Conservation (phyloP, 2,888 invertebrate species). For the Tiliacea aurago region DNA sequence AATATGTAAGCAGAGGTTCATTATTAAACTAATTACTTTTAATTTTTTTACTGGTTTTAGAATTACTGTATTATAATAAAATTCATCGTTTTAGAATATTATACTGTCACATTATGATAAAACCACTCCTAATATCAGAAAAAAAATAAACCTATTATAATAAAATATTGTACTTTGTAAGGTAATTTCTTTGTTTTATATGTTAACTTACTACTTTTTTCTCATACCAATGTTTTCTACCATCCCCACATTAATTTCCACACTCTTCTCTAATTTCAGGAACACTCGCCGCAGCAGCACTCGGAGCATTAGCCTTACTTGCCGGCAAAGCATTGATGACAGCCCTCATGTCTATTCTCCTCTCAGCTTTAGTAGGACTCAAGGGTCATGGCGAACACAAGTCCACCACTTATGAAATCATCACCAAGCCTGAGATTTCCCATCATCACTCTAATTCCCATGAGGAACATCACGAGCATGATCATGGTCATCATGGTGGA, state of each 20-base stretch:
- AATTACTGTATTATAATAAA: too few species aligned
- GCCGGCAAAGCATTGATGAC: constrained; percentile 97
- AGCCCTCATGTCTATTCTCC: constrained; percentile 94
- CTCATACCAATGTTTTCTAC: background rate
- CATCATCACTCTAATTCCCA: constrained; percentile 93
- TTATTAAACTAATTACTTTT: background rate
- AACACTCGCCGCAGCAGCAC: constrained; percentile 93
- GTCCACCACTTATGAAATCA: constrained; percentile 95
- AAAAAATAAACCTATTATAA: background rate
- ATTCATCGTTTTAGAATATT: too few species aligned
- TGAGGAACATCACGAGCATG: constrained; percentile 91
- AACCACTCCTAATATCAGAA: too few species aligned
- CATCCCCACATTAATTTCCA: background rate
- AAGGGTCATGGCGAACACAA: constrained; percentile 93
- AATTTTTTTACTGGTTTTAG: background rate
- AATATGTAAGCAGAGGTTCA: background rate
- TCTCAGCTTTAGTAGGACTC: constrained; percentile 94
- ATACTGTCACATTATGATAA: too few species aligned
- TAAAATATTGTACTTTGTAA: too few species aligned
- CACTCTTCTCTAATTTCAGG: constrained; percentile 81
- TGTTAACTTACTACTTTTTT: too few species aligned
- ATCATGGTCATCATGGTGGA: constrained; percentile 89
- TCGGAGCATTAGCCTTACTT: constrained; percentile 93
- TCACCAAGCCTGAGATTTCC: constrained; percentile 95
- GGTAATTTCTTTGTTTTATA: too few species aligned